Evolutionary conservation across 1,140 invertebrate genomes (phyloP).

Genomic region (Lysiphlebus fabarum): DNA sequence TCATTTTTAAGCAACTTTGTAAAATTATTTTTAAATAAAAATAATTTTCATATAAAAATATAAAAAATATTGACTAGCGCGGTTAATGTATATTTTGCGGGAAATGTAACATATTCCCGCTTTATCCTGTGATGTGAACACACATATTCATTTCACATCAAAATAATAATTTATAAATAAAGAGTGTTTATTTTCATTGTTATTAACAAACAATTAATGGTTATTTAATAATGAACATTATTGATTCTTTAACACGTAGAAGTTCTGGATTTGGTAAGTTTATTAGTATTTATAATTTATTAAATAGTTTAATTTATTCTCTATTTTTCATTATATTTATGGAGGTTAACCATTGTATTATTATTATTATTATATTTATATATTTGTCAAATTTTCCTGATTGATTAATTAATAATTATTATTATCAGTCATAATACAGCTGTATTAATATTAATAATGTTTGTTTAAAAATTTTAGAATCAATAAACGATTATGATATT

Average conservation of each 20-base stretch:
- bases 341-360: not conserved
- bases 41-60: no score
- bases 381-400: not conserved
- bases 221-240: constrained; percentile 41
- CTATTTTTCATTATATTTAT: not conserved
- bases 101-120: no score
- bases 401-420: not conserved
- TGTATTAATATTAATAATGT: constrained; percentile 9
- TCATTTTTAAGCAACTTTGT: no score
- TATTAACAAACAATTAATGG: constrained; percentile 22
- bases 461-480: constrained; percentile 29
- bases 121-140: no score
- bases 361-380: no score
- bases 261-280: constrained; percentile 43
- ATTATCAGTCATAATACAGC: not conserved
- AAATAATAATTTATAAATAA: no score
- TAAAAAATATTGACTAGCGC: no score
- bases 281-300: constrained; percentile 6
- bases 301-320: not conserved
- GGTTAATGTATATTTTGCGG: no score
- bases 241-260: constrained; percentile 37
- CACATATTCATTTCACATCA: no score
- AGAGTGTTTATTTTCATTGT: no score
- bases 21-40: no score
- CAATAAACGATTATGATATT: constrained; percentile 41